Base-by-base conservation (phyloP, 2,888 invertebrate species). In the Chrysotoxum bicinctum region DNA sequence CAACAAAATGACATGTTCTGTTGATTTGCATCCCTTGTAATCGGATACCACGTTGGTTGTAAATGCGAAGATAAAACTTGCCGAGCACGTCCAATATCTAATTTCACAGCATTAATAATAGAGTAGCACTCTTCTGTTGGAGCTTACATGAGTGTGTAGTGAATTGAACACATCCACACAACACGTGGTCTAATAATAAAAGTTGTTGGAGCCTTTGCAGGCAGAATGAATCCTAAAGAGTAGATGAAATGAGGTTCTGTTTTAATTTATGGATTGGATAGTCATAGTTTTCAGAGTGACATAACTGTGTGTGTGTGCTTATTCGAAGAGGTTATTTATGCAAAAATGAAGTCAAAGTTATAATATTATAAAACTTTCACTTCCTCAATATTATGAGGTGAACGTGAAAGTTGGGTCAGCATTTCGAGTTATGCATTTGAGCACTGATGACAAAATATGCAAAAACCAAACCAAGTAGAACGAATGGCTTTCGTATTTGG, bases 21-120 rank as follows among this genome's bases (percentile, higher is more conserved):
- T 69, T 62, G 68, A 50, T 60, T 50, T 58, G 40, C 40, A 58
- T 50, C 60, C 35, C 73, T 60, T 66, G 16, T 60, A 26, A 72
- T 66, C 32, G 64, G 30, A 48, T 37, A 35, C 21, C 60, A 68
- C 12, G 72, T 45, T 50, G 7, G 23, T 50, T 23, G 50, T 40
- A 32, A 30, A 58, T 66, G 26, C 66, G 60, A 0, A 48, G 54
- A 69, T 73, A 54, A 32, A 52, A 79, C 66, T 64, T 60, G 48
- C 74, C 64, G 35, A 43, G 75, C 83, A 84, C 83, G 79, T 79
- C 40, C 64, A 66, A 32, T 43, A 75, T 79, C 70, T 75, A 79
- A 70, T 79, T 66, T 66, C 52, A 54, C 9, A 35, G 43, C 70
- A 79, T 84, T 84, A 79, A 79, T 84, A 84, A 75, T 58, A 54